Evolutionary conservation across 2,888 invertebrate species (phyloP).

Genomic region (Drosophila kokeensis): DNA sequence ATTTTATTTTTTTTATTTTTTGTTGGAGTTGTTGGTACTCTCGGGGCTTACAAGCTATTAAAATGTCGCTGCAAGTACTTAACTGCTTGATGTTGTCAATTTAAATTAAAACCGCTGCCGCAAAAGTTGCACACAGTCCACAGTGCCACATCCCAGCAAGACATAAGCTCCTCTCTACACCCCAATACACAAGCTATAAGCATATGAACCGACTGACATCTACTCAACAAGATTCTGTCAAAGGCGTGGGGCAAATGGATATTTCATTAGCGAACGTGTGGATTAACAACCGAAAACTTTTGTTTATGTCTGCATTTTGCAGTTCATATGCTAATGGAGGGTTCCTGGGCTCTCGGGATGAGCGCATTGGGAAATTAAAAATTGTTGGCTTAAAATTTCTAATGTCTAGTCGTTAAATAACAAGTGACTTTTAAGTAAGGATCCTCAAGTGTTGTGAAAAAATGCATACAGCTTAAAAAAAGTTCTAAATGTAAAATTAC

Average conservation of each 20-base stretch:
- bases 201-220: slow-evolving; percentile 24
- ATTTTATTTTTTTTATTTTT: slow-evolving; percentile 25
- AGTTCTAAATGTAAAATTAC: background rate
- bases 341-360: slow-evolving; percentile 31
- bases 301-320: slow-evolving; percentile 66
- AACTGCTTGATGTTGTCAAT: slow-evolving; percentile 82
- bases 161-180: slow-evolving; percentile 43
- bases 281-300: slow-evolving; percentile 63
- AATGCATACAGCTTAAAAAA: background rate
- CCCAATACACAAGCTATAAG: slow-evolving; percentile 2
- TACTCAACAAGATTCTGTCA: slow-evolving; percentile 20
- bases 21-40: slow-evolving; percentile 52
- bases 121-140: slow-evolving; percentile 69
- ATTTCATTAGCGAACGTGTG: slow-evolving; percentile 67
- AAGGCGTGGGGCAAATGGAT: slow-evolving; percentile 65
- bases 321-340: slow-evolving; percentile 65
- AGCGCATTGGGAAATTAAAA: slow-evolving; percentile 74
- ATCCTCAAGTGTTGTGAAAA: background rate
- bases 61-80: slow-evolving; percentile 82
- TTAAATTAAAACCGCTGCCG: slow-evolving; percentile 81
- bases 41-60: slow-evolving; percentile 81
- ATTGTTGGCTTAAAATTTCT: slow-evolving; percentile 29
- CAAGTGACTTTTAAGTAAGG: slow-evolving; percentile 22
- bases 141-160: slow-evolving; percentile 41
- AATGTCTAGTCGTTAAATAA: slow-evolving; percentile 39